Base-by-base conservation (phyloP, 2,888 invertebrate species). In the Carabus problematicus region DNA sequence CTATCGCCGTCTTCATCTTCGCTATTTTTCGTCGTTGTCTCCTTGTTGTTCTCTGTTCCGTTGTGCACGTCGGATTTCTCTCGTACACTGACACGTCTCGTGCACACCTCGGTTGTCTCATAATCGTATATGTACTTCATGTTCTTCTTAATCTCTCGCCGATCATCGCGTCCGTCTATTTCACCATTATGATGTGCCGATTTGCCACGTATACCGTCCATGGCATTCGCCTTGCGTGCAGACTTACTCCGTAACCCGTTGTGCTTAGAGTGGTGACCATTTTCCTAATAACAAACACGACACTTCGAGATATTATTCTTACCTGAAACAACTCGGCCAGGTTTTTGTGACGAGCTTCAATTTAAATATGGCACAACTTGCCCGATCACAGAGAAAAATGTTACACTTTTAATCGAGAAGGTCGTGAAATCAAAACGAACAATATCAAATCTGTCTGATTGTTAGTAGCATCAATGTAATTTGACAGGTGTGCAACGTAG, bases 101-200 rank as follows among this genome's bases (percentile, higher is more conserved):
- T 72, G 41, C 70, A 71, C 4, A 75, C 72, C 16, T 75, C 75
- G 14, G 75, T 72, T 45, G 76, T 76, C 70, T 77, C 77, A 71
- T 77, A 80, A 71, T 79, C 78, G 70, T 75, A 80, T 60, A 79
- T 72, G 70, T 79, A 80, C 67, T 78, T 77, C 1, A 79, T 74
- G 63, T 76, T 79, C 54, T 73, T 74, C 69, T 79, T 78, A 29
- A 77, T 74, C 66, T 76, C 74, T 55, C 77, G 71, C 62, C 76
- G 73, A 12, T 60, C 52, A 66, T 76, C 74, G 54, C 77, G 72
- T 64, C 76, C 73, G 12, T 60, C 52, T 12, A 42, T 42, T 41
- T 59, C 59, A 16, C 59, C 67, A 19, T 54, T 67, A 18, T 67
- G 60, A 8, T 55, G 69, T 11, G 14, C 62, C 1, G 69, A 62